phyloP scores from a whole-genome alignment of 64 coral and sea anemone species.

The Actinia tenebrosa region DNA sequence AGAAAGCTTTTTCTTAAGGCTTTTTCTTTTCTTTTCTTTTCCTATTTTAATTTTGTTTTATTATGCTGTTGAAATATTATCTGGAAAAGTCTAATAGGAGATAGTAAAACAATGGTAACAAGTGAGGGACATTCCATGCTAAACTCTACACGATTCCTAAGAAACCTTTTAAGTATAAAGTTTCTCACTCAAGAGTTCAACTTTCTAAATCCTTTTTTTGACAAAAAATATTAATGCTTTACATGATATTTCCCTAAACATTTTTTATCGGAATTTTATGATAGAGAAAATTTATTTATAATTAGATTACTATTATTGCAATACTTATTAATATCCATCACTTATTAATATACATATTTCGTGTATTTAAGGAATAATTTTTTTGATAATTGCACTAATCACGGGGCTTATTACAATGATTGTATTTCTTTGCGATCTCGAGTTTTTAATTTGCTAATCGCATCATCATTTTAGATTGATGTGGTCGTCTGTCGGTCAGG shows the following conservation, averaged over 20 bases:
- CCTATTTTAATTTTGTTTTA: too few species aligned
- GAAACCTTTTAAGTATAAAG: background rate
- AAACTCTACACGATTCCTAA: background rate
- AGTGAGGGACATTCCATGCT: background rate
- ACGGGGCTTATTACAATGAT: background rate
- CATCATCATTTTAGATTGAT: too few species aligned
- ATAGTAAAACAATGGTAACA: background rate
- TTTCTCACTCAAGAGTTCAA: background rate
- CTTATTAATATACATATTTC: background rate
- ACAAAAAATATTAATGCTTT: background rate
- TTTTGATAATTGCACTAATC: too few species aligned
- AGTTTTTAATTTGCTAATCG: background rate
- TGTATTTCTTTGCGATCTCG: background rate
- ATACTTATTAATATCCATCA: background rate
- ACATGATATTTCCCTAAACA: background rate
- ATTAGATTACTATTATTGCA: background rate
- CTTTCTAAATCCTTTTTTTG: background rate
- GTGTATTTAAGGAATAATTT: too few species aligned
- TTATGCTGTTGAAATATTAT: too few species aligned
- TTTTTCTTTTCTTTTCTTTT: too few species aligned
- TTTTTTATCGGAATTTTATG: background rate
- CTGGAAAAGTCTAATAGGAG: too few species aligned
- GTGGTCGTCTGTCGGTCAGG: too few species aligned
- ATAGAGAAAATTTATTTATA: background rate
- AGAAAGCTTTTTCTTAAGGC: too few species aligned